A percentile compares a stretch with the other conserved stretches of the same genome.
These are phyloP conservation scores for Drosophila equinoxialis DNA, from an alignment of 1,140 invertebrate species.

Conservation along the genomic window DNA sequence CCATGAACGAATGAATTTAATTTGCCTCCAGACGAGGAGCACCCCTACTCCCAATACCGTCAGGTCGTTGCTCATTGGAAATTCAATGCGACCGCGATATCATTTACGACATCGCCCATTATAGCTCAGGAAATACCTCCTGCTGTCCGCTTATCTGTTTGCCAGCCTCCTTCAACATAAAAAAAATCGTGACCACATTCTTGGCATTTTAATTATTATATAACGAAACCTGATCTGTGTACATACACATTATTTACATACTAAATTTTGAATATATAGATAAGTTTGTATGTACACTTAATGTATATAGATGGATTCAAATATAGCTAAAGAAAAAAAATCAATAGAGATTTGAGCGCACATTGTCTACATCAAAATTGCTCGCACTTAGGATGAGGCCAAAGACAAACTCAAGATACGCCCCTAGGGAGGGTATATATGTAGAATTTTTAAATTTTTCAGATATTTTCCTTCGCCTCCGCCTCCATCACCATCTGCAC, in stretches of 20 bases:
- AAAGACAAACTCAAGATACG: slow-evolving; percentile 2
- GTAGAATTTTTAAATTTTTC: slow-evolving; percentile 25
- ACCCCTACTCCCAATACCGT: neutral
- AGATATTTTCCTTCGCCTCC: neutral
- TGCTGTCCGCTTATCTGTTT: slow-evolving; percentile 20
- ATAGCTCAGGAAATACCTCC: slow-evolving; percentile 34
- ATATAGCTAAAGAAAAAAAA: slow-evolving; percentile 3
- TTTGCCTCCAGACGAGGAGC: slow-evolving; percentile 11
- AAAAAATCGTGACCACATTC: slow-evolving; percentile 45
- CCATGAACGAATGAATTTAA: slow-evolving; percentile 2
- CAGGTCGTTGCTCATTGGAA: slow-evolving; percentile 54
- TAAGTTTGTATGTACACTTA: neutral
- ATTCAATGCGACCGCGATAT: slow-evolving; percentile 63
- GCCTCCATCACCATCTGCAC: neutral
- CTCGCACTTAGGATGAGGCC: slow-evolving; percentile 9
- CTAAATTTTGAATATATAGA: neutral
- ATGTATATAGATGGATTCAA: slow-evolving; percentile 9
- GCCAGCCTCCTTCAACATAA: neutral
- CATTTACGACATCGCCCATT: slow-evolving; percentile 61
- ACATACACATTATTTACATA: slow-evolving; percentile 19
- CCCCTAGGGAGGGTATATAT: neutral
- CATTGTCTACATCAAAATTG: slow-evolving; percentile 18
- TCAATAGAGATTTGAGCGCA: slow-evolving; percentile 17
- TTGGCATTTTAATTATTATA: slow-evolving; percentile 59
- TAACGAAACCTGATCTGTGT: slow-evolving; percentile 42